Base-by-base conservation (phyloP, 2,113 vertebrate species). In the Salvelinus namaycush region DNA sequence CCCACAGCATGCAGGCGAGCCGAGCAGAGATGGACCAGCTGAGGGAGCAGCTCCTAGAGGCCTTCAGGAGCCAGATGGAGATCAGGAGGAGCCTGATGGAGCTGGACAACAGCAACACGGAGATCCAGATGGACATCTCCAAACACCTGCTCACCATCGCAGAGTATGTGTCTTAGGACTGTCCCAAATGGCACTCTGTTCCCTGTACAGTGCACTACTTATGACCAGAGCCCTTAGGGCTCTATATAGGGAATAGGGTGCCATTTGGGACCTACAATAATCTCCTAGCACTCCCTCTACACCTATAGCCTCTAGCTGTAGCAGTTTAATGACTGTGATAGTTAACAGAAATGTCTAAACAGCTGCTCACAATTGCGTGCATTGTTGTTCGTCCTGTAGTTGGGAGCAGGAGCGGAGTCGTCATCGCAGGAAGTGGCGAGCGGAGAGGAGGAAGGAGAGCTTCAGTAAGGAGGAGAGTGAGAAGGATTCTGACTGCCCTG, bases 1-100 rank as follows among this genome's bases (percentile, higher is more conserved):
- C 94, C 27, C 95, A 94, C 68, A 87, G 94, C 1, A 90, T 87
- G 67, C 93, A 90, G 64, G 92, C 93, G 7, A 92, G 92, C 74
- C 91, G 91, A 26, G 89, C 86, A 0, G 93, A 93, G 85, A 94
- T 95, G 93, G 95, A 94, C 7, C 93, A 92, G 75, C 77, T 97
- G 69, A 92, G 93, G 59, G 94, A 95, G 80, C 94, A 96, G 90
- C 93, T 98, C 26, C 78, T 96, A 73, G 81, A 92, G 20, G 94
- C 94, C 3, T 96, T 97, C 87, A 92, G 92, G 26, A 94, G 97
- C 57, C 96, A 98, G 89, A 96, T 95, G 95, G 94, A 96, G 8
- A 92, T 96, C 74, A 91, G 93, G 13, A 93, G 90, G 59, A 93
- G 80, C 77, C 93, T 97, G 71, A 93, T 96, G 92, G 95, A 96